Conservation (phyloP, 2,888 invertebrate genomes). For the Limnephilus lunatus region DNA sequence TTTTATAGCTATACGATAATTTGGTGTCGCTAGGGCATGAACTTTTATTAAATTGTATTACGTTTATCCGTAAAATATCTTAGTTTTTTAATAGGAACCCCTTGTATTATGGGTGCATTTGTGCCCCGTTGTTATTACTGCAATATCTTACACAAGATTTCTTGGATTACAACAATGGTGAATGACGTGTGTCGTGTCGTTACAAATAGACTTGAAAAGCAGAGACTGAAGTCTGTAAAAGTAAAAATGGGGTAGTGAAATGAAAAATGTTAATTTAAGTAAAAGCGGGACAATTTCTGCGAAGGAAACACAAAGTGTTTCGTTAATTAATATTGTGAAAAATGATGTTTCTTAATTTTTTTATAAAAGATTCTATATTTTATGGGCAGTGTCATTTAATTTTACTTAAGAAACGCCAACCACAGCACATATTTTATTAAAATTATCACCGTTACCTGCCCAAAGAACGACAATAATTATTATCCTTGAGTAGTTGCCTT, state of each 20-base stretch:
- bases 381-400: not conserved
- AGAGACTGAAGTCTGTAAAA: too few species aligned
- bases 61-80: too few species aligned
- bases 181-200: too few species aligned
- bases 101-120: too few species aligned
- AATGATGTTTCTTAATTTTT: not conserved
- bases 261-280: not conserved
- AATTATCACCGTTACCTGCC: not conserved
- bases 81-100: too few species aligned
- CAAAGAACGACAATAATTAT: not conserved
- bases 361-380: not conserved
- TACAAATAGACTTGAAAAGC: too few species aligned
- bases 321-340: not conserved
- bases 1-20: too few species aligned
- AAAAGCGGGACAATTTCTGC: not conserved
- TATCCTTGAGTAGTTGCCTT: not conserved
- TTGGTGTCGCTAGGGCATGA: too few species aligned
- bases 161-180: too few species aligned
- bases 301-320: not conserved
- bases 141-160: too few species aligned
- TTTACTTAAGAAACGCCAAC: not conserved
- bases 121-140: too few species aligned
- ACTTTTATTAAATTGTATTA: too few species aligned
- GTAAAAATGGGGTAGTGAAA: not conserved
- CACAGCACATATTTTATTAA: not conserved